Percentiles rank a stretch among this genome's conserved stretches.
These are phyloP conservation scores for Pseudeuparius sepicola DNA, from an alignment of 2,888 invertebrate species.

Conservation along the genomic window DNA sequence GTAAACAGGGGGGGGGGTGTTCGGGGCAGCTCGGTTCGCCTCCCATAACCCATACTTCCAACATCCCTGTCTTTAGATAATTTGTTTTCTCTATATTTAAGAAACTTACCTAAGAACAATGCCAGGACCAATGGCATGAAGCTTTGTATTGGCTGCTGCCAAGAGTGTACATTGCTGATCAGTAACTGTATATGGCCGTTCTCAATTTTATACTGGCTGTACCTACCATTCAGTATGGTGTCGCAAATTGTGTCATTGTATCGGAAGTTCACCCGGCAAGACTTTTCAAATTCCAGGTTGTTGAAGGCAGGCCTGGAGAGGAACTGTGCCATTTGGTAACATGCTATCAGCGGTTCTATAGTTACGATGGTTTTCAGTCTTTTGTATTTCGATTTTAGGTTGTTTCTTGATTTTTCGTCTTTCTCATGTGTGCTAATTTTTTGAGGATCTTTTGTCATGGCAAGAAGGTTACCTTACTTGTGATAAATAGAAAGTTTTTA, in stretches of 20 bases:
- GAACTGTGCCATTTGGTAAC: slow-evolving; percentile 31
- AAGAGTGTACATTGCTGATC: slow-evolving; percentile 39
- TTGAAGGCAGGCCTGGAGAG: slow-evolving; percentile 40
- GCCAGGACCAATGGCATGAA: slow-evolving; percentile 34
- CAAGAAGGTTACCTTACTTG: too few relatives aligned
- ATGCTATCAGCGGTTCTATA: slow-evolving; percentile 34
- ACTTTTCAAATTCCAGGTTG: slow-evolving; percentile 47
- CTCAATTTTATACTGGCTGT: slow-evolving; percentile 34
- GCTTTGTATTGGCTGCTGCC: slow-evolving; percentile 33
- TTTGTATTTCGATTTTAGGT: slow-evolving; percentile 19
- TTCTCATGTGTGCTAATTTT: too few relatives aligned
- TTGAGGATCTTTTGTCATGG: too few relatives aligned
- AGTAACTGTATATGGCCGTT: slow-evolving; percentile 40
- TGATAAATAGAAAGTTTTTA: too few relatives aligned
- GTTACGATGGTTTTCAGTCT: slow-evolving; percentile 30
- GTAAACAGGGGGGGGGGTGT: too few relatives aligned
- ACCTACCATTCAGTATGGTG: slow-evolving; percentile 34
- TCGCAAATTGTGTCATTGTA: slow-evolving; percentile 43
- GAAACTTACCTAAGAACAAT: slow-evolving; percentile 34
- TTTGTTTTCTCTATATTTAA: too few relatives aligned
- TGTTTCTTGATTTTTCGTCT: too few relatives aligned
- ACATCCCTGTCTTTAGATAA: too few relatives aligned
- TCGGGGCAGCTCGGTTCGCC: too few relatives aligned
- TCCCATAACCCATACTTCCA: too few relatives aligned
- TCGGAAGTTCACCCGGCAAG: slow-evolving; percentile 43